These are phyloP conservation scores for Phyllotreta cruciferae DNA, from an alignment of 2,888 invertebrate species.

Conservation along the genomic window DNA sequence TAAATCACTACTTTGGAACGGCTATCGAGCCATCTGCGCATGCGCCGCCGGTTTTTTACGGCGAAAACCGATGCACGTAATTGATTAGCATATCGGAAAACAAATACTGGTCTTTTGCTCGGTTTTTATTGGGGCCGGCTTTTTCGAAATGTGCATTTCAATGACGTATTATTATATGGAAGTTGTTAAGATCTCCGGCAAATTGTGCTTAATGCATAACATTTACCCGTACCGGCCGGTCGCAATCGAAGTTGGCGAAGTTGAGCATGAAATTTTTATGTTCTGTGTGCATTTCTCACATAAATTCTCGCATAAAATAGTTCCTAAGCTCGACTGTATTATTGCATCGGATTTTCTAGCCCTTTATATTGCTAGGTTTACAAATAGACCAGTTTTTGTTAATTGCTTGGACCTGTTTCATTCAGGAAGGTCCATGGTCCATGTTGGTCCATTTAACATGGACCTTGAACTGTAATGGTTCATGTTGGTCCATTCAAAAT, in stretches of 20 bases:
- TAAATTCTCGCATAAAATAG: background rate
- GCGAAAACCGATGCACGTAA: conserved; percentile 37
- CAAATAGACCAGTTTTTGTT: no score
- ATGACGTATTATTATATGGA: conserved; percentile 44
- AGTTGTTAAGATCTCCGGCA: conserved; percentile 45
- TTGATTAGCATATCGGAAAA: conserved; percentile 39
- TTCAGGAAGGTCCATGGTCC: no score
- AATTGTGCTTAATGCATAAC: conserved; percentile 44
- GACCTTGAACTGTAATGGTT: no score
- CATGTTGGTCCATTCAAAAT: no score
- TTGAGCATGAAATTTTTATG: conserved; percentile 41
- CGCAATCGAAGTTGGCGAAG: conserved; percentile 29
- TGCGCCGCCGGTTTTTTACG: conserved; percentile 35
- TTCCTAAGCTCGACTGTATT: no score
- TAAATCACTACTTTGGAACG: conserved; percentile 17
- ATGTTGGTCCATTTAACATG: no score
- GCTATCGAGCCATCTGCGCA: conserved; percentile 20
- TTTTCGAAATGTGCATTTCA: conserved; percentile 37
- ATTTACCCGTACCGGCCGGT: conserved; percentile 39
- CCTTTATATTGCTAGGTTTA: no score
- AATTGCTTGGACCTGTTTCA: no score
- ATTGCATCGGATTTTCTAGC: no score
- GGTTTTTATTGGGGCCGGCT: conserved; percentile 37
- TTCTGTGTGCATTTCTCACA: conserved; percentile 41
- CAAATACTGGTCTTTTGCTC: conserved; percentile 38